Base-by-base conservation (phyloP, 1,140 invertebrate species). In the Diorhabda elongata region DNA sequence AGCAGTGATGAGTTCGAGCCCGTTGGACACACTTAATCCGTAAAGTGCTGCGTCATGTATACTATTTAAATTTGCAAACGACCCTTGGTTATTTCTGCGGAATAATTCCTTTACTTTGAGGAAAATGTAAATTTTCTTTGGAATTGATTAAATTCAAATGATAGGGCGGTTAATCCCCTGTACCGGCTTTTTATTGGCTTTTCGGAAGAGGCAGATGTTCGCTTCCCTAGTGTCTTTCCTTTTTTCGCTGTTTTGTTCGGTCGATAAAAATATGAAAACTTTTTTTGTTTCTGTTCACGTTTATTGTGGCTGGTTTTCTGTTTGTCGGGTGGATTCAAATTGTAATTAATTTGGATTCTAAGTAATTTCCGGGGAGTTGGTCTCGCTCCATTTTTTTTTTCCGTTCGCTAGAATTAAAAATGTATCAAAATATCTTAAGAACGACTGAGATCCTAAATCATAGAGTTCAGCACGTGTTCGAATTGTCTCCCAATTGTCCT, bases 41-140 rank as follows among this genome's bases (percentile, higher is more conserved):
- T 68, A 76, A 74, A 78, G 75, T 77, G 76, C 74, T 76, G 76
- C 75, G 73, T 74, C 74, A 76, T 77, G 74, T 77, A 75, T 76
- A 77, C 72, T 77, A 73, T 75, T 76, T 76, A 77, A 77, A 77
- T 77, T 77, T 76, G 77, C 74, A 76, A 77, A 76, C 74, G 71
- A 78, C 67, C 66, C 69, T 44, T 44, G 61, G 61, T 62, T 62
- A 62, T 62, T 62, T 62, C 61, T 62, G 61, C 61, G 61, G 61
- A 44, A 62, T 44, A n/a, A 6, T 52, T 52, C 47, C 47, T 52
- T 62, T 11, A 42, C 44, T 44, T 62, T 11, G 42, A n/a, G 42
- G 42, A 44, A 62, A 62, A 62, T 62, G 61, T 44, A 62, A 62
- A 62, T 62, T 44, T 44, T 62, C 61, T 62, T 8, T 11, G 61